Base-by-base conservation (phyloP, 2,888 invertebrate species). In the Melipona beecheii region DNA sequence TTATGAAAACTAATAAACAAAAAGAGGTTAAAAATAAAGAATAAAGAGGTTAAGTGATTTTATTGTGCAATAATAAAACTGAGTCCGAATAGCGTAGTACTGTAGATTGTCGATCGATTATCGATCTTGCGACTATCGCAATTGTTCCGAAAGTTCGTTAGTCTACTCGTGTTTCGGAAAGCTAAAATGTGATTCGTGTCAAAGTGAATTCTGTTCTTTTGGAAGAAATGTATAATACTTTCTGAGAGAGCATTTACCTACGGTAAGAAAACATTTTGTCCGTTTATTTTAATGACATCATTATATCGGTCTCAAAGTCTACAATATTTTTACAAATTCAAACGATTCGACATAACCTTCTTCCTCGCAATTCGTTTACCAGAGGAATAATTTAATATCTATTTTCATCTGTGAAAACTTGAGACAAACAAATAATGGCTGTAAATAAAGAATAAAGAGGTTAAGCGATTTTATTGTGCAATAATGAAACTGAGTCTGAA, bases 61-160 rank as follows among this genome's bases (percentile, higher is more conserved):
- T 60, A 60, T 17, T 9, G 24, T 27, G 24, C 6, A 60, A 60
- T 19, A 60, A 24, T 24, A 17, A 17, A 17, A 60, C 17, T 60
- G 60, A 60, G 24, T 24, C 3, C 17, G 24, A 4, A 19, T 17
- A 27, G 60, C 3, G 3, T 24, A 17, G 24, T 60, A 24, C 9
- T 15, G 60, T 24, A 60, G 17, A 60, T 27, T 11, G 13, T 54
- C 31, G 31, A 76, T 54, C 36, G 75, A 75, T 60, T 54, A 74
- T 75, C 87, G 68, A 62, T 62, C 65, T 71, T 6, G 21, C 6
- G 36, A 13, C 60, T 49, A 31, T 73, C 64, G 49, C 17, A 31
- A 27, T 54, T 4, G 9, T 64, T n/a, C 49, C 64, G 64, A 56
- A 19, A 68, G 15, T 72, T 77, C 54, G 60, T 56, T 65, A 56